Percentiles rank a stretch among this genome's conserved stretches.
These are phyloP conservation scores for Drosophila infuscata DNA, from an alignment of 2,888 invertebrate species.

Conservation along the genomic window DNA sequence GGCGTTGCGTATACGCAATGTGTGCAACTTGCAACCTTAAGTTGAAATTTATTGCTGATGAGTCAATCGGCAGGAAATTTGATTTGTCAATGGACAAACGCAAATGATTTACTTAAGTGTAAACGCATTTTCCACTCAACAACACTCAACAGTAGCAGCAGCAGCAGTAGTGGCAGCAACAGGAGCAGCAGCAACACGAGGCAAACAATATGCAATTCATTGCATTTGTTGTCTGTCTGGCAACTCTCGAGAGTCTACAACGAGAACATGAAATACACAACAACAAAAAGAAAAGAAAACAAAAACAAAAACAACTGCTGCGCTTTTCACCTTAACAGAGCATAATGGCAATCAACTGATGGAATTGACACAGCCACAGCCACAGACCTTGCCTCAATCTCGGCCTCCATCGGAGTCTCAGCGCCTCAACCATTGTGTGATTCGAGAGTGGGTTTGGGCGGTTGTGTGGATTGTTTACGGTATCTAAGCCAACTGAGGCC, in stretches of 20 bases:
- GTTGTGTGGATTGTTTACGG: constrained; percentile 1
- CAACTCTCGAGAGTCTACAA: constrained; percentile 1
- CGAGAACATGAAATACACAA: constrained; percentile 25
- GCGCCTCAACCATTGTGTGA: constrained; percentile 17
- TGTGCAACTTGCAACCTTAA: constrained; percentile 5
- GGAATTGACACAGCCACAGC: constrained; percentile 60
- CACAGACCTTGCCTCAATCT: constrained; percentile 2
- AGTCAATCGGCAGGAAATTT: constrained; percentile 30
- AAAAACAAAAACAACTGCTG: constrained; percentile 39
- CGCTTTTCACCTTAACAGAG: constrained; percentile 72
- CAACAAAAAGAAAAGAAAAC: constrained; percentile 1
- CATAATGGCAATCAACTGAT: constrained; percentile 78
- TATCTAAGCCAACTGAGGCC: constrained; percentile 24
- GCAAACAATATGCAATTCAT: constrained; percentile 56
- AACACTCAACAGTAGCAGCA: constrained; percentile 5
- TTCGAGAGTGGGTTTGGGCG: not conserved
- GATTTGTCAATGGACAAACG: constrained; percentile 58
- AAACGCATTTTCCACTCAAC: constrained; percentile 70
- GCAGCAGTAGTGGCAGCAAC: not conserved
- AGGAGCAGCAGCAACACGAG: constrained; percentile 13
- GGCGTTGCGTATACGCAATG: constrained; percentile 34
- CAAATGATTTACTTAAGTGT: constrained; percentile 75
- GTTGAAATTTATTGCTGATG: not conserved
- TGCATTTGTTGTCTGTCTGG: constrained; percentile 34
- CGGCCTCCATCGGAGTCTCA: not conserved